These are phyloP conservation scores for Diglossa brunneiventris DNA, from an alignment of 2,113 vertebrate species.

Conservation along the genomic window DNA sequence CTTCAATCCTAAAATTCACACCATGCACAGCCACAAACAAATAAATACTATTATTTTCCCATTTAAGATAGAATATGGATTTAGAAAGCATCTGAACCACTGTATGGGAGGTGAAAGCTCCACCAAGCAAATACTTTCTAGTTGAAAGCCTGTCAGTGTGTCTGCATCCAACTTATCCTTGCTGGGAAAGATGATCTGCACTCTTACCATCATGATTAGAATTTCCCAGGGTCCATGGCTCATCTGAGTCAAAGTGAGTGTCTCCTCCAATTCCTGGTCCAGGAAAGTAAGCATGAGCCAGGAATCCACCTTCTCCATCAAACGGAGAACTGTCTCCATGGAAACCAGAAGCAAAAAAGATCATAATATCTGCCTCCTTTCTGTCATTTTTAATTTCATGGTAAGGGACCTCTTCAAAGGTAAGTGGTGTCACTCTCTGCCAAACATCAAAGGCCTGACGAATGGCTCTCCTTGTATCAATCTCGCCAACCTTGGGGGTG, in stretches of 20 bases:
- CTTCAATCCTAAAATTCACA: background rate
- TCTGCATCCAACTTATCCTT: background rate
- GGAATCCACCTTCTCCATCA: conserved; percentile 95
- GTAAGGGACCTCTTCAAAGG: conserved; percentile 96
- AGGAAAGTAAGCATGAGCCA: conserved; percentile 97
- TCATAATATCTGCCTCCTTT: conserved; percentile 98
- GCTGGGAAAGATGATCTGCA: background rate
- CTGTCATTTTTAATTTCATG: conserved; percentile 94
- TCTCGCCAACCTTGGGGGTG: conserved; percentile 95
- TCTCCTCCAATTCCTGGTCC: conserved; percentile 97
- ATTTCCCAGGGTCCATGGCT: conserved; percentile 95
- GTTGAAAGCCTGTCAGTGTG: background rate
- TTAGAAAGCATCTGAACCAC: background rate
- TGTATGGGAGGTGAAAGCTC: background rate
- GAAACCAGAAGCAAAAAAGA: conserved; percentile 98
- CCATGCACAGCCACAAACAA: background rate
- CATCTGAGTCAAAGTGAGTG: conserved; percentile 96
- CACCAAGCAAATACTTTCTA: background rate
- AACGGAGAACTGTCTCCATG: conserved; percentile 97
- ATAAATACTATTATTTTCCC: background rate
- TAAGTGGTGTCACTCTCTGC: conserved; percentile 94
- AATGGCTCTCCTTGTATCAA: conserved; percentile 93
- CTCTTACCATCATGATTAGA: conserved; percentile 92
- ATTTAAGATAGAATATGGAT: background rate
- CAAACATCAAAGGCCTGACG: conserved; percentile 97